phyloP scores from a whole-genome alignment of 2,888 invertebrate genomes.

The Meta bourneti region DNA sequence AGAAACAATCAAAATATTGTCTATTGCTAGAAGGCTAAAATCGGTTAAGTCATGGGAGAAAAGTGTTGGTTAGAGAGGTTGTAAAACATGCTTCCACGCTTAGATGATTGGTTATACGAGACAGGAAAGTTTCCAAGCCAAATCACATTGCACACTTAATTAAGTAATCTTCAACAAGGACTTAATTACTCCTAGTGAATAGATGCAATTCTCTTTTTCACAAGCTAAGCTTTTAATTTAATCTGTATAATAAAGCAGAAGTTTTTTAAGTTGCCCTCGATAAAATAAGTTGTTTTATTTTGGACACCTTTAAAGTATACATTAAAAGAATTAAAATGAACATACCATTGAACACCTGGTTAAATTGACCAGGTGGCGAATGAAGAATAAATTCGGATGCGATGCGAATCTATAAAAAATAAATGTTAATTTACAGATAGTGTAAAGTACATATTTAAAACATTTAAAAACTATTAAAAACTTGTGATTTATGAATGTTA shows the following conservation, averaged over 20 bases:
- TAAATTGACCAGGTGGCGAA: conserved; percentile 99
- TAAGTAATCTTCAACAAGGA: not conserved
- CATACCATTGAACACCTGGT: conserved; percentile 96
- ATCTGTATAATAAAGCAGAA: not conserved
- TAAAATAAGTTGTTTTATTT: too few species aligned
- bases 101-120: not conserved
- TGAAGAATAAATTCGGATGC: conserved; percentile 98
- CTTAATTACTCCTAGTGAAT: not conserved
- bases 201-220: not conserved
- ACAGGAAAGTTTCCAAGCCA: not conserved
- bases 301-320: too few species aligned
- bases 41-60: too few species aligned
- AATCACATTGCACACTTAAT: not conserved
- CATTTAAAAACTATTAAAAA: not conserved
- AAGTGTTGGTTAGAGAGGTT: too few species aligned
- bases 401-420: conserved; percentile 88
- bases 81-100: too few species aligned
- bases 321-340: conserved; percentile 1
- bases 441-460: too few species aligned
- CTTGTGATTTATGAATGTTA: not conserved
- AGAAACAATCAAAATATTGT: too few species aligned
- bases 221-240: not conserved
- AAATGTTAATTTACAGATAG: not conserved
- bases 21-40: too few species aligned
- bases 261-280: not conserved